Base-by-base conservation (phyloP, 2,888 invertebrate species). In the Epinotia ramella region DNA sequence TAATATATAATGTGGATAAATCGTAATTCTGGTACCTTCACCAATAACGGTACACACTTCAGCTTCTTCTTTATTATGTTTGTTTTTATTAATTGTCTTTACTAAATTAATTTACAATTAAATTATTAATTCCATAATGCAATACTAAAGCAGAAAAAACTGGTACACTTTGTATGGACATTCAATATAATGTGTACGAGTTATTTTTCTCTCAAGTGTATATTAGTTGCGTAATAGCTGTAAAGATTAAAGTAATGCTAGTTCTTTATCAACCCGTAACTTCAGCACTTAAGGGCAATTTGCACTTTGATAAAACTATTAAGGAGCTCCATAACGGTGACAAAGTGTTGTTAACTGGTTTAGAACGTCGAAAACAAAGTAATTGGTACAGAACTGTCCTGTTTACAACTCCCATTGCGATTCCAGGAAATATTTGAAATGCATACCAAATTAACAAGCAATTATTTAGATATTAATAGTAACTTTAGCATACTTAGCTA, bases 241-340 rank as follows among this genome's bases (percentile, higher is more conserved):
- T 62, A 53, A 75, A 71, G 65, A 75, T 74, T 69, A 75, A 71
- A 71, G 70, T 63, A 77, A 63, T 67, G 72, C 60, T 49, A 78
- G 68, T 62, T 68, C 60, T 77, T 64, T 73, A 73, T 66, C 73
- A 46, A 53, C 73, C 57, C 62, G 46, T 66, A 78, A 79, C 77
- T 79, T 79, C 33, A 69, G 78, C 67, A 83, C 83, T 88, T 85
- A 86, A 79, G 79, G 82, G 81, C 82, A 82, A 86, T 88, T 86
- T 83, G 78, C 84, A 79, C 84, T 79, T 77, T 78, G 81, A 86
- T 82, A 81, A 81, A 79, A 80, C 83, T 77, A 88, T 86, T 84
- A 84, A 85, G 84, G 78, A 49, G 65, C 60, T 16, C 81, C 78
- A 82, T 81, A 83, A 82, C 79, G 80, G 81, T 81, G 78, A 81